Conservation (phyloP, 2,113 vertebrate genomes). For the Strix uralensis region DNA sequence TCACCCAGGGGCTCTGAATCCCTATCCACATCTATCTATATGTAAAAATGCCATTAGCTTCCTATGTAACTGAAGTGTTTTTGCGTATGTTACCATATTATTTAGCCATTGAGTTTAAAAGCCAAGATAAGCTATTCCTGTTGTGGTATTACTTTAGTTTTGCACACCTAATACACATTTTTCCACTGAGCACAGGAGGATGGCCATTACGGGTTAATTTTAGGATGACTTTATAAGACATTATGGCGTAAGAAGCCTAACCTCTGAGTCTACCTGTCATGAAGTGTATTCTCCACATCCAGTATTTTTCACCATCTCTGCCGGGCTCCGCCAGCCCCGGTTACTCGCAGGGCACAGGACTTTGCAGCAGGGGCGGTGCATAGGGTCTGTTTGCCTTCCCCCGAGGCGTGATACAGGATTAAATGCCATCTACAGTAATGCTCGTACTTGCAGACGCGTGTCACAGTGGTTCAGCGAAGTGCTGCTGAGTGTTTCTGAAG, state of each 20-base stretch:
- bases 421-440: background rate
- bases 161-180: background rate
- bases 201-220: background rate
- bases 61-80: background rate
- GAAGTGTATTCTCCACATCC: background rate
- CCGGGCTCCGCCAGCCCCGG: fast-evolving
- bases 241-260: background rate
- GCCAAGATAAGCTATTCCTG: background rate
- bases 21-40: background rate
- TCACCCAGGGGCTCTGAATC: background rate
- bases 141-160: background rate
- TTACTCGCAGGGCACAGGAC: background rate
- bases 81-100: background rate
- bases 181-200: background rate
- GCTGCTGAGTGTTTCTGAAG: background rate
- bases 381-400: background rate
- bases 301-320: background rate
- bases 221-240: background rate
- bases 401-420: background rate
- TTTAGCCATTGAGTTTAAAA: background rate
- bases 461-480: background rate
- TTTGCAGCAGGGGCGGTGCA: fast-evolving
- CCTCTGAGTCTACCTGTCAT: background rate
- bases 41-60: background rate
- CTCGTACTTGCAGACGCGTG: background rate